Evolutionary conservation across 2,113 vertebrate genomes (phyloP).

Genomic region (Chlorocebus sabaeus): DNA sequence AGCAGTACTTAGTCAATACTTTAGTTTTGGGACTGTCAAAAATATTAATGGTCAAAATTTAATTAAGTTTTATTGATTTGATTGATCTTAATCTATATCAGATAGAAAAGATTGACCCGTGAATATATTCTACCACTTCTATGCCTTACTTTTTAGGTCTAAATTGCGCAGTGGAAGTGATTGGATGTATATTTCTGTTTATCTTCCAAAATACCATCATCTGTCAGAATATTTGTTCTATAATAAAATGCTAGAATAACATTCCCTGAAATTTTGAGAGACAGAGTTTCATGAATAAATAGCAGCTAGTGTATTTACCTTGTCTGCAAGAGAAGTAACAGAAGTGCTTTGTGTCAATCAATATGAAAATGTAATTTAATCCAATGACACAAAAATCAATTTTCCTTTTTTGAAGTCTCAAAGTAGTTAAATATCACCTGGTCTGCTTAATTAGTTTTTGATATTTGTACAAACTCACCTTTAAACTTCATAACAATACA

Average conservation of each 20-base stretch:
- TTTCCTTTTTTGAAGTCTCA: slow-evolving; percentile 72
- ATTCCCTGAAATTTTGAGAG: slow-evolving; percentile 58
- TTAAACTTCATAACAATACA: slow-evolving; percentile 73
- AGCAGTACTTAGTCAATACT: background rate
- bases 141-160: slow-evolving; percentile 14
- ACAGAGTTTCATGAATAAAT: slow-evolving; percentile 60
- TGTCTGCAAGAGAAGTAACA: slow-evolving; percentile 68
- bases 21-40: slow-evolving; percentile 33
- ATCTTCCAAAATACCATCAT: slow-evolving; percentile 48
- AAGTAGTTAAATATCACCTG: slow-evolving; percentile 81
- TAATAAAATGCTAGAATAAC: slow-evolving; percentile 73
- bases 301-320: slow-evolving; percentile 56
- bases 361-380: slow-evolving; percentile 83
- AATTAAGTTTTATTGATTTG: slow-evolving; percentile 54
- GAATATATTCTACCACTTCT: background rate
- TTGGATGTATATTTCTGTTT: slow-evolving; percentile 1
- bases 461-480: slow-evolving; percentile 80
- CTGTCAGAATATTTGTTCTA: slow-evolving; percentile 71
- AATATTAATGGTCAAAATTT: slow-evolving; percentile 49
- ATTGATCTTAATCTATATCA: slow-evolving; percentile 31
- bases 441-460: slow-evolving; percentile 82
- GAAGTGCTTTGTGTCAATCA: slow-evolving; percentile 78
- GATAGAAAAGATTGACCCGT: background rate
- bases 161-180: background rate
- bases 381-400: slow-evolving; percentile 80